phyloP scores from a whole-genome alignment of 1,140 invertebrate species.

The Venustaconcha ellipsiformis region DNA sequence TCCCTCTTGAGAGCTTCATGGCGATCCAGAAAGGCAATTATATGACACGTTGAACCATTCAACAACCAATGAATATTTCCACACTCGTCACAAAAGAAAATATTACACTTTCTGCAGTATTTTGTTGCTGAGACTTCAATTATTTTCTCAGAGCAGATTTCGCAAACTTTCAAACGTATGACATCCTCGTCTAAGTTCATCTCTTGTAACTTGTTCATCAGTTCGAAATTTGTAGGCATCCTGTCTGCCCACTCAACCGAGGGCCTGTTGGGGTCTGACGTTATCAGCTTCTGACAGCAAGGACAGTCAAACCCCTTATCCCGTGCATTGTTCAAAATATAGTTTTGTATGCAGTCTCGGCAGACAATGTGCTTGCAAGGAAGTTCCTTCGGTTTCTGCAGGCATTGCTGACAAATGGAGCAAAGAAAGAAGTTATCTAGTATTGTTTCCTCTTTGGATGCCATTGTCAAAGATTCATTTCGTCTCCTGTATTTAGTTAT shows the following conservation, averaged over 20 bases:
- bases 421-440: not conserved
- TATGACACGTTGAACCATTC: constrained; percentile 14
- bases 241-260: constrained; percentile 13
- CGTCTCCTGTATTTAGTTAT: too few species aligned
- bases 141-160: constrained; percentile 12
- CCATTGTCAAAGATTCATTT: too few species aligned
- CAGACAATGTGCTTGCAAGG: constrained; percentile 22
- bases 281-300: not conserved
- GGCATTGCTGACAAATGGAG: constrained; percentile 9
- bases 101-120: constrained; percentile 24
- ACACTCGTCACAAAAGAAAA: constrained; percentile 24
- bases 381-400: constrained; percentile 17
- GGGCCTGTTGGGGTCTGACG: constrained; percentile 1
- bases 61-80: constrained; percentile 25
- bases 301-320: constrained; percentile 15
- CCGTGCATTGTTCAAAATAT: constrained; percentile 8
- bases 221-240: constrained; percentile 12
- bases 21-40: constrained; percentile 14
- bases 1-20: constrained; percentile 4
- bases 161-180: not conserved
- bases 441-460: too few species aligned
- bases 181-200: not conserved
- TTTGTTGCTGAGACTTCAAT: constrained; percentile 6
- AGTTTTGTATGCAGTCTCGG: constrained; percentile 5
- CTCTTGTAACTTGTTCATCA: constrained; percentile 7